phyloP scores from a whole-genome alignment of 2,888 invertebrate genomes.

The Tachina fera region DNA sequence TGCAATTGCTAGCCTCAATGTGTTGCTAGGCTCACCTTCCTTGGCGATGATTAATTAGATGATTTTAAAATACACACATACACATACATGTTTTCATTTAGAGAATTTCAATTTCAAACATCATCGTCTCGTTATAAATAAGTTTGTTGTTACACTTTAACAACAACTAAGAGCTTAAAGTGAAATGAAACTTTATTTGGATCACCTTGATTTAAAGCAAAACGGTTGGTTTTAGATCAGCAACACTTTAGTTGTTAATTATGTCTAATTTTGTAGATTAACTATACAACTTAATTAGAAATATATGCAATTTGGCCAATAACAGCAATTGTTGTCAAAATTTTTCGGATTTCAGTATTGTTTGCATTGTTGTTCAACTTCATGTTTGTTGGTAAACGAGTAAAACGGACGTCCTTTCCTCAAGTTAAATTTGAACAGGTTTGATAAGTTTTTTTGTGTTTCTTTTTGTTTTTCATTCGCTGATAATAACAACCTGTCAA shows the following conservation, averaged over 20 bases:
- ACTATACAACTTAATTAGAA: constrained; percentile 69
- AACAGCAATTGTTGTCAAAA: constrained; percentile 24
- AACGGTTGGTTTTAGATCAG: constrained; percentile 39
- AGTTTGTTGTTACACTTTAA: constrained; percentile 1
- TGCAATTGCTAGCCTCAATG: constrained; percentile 8
- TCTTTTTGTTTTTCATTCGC: neutral
- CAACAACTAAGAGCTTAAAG: constrained; percentile 36
- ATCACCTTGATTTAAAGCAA: constrained; percentile 56
- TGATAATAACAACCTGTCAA: neutral
- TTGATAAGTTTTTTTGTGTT: neutral
- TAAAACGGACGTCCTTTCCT: constrained; percentile 51
- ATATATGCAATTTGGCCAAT: constrained; percentile 41
- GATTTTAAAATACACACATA: neutral
- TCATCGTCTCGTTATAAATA: too few relatives aligned
- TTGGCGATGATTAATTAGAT: constrained; percentile 38
- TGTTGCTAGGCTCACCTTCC: constrained; percentile 47
- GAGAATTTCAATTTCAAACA: constrained; percentile 6
- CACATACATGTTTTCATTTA: neutral
- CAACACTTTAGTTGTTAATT: constrained; percentile 49
- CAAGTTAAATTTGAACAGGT: constrained; percentile 30
- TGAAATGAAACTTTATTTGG: constrained; percentile 56
- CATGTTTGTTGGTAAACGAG: constrained; percentile 37
- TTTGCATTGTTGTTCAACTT: constrained; percentile 2
- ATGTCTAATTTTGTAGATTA: constrained; percentile 64
- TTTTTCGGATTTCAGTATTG: constrained; percentile 6